These are phyloP conservation scores for Acrossocheilus fasciatus DNA, from an alignment of 2,797 vertebrate genomes.

Conservation along the genomic window DNA sequence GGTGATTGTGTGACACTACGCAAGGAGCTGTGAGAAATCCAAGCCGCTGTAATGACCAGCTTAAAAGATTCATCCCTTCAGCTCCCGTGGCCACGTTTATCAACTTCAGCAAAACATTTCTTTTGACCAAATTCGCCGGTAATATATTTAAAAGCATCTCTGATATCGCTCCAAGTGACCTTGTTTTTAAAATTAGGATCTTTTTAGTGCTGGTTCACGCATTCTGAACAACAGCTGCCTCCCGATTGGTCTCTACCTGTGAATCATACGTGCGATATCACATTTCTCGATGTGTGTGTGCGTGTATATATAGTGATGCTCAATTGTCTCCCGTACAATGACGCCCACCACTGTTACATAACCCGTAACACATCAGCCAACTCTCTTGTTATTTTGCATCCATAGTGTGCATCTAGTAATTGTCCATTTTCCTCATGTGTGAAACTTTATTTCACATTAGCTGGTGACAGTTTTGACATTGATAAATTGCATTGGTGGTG, in stretches of 20 bases:
- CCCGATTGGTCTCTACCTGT: not conserved
- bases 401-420: constrained; percentile 60
- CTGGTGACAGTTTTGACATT: constrained; percentile 75
- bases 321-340: not conserved
- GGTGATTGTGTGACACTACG: constrained; percentile 80
- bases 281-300: not conserved
- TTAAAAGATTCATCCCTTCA: constrained; percentile 48
- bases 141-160: not conserved
- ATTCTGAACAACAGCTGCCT: constrained; percentile 25
- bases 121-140: not conserved
- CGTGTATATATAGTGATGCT: not conserved
- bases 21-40: constrained; percentile 69
- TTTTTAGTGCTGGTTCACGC: constrained; percentile 2
- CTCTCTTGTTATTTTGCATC: constrained; percentile 62
- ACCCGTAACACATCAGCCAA: constrained; percentile 32
- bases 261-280: not conserved
- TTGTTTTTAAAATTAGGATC: constrained; percentile 22
- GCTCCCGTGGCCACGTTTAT: not conserved
- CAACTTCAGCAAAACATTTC: not conserved
- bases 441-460: constrained; percentile 62
- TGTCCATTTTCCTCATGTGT: constrained; percentile 59
- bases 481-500: constrained; percentile 77
- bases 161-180: constrained; percentile 11
- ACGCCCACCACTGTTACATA: constrained; percentile 22
- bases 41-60: constrained; percentile 63